Base-by-base conservation (phyloP, 2,113 vertebrate species). In the Alouatta palliata region DNA sequence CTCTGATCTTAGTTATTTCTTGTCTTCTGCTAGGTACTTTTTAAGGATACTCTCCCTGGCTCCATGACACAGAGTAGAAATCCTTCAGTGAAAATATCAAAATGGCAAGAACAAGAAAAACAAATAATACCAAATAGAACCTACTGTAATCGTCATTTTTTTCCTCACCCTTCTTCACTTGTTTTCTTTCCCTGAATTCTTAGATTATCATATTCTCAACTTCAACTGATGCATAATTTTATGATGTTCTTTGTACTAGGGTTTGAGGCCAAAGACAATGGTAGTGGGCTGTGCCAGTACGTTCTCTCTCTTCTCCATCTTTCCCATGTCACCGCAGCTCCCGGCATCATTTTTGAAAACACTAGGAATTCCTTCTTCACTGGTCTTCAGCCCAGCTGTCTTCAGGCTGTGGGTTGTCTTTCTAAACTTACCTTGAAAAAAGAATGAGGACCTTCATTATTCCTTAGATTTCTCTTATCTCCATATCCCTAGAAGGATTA, bases 21-120 rank as follows among this genome's bases (percentile, higher is more conserved):
- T 43, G 40, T 43, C 40, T 43, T 43, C 40, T 43, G 40, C 40
- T 45, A 82, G 66, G 54, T 88, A 56, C 37, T 71, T 95, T 96
- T 93, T 70, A 73, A 91, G 61, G 77, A 27, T 4, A 61, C 30
- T 94, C 86, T 86, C 91, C 66, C 14, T 95, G 82, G 30, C 68
- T 95, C 32, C 25, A 58, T 95, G 91, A 58, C 58, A 93, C 27
- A 3, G 61, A 83, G 54, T 87, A 80, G 64, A 66, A 88, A 13
- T 95, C 76, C 27, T 92, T 86, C 66, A 77, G 68, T 91, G 52
- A 66, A 83, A 91, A 68, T 85, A 91, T 61, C 19, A 87, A 82
- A 93, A 91, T 90, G 49, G 21, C 19, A 68, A 83, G 87, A 90
- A 87, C 30, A 91, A 54, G 76, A 76, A 16, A 87, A 91, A 89